Conservation (phyloP, 2,797 vertebrate species). For the Labroides dimidiatus region DNA sequence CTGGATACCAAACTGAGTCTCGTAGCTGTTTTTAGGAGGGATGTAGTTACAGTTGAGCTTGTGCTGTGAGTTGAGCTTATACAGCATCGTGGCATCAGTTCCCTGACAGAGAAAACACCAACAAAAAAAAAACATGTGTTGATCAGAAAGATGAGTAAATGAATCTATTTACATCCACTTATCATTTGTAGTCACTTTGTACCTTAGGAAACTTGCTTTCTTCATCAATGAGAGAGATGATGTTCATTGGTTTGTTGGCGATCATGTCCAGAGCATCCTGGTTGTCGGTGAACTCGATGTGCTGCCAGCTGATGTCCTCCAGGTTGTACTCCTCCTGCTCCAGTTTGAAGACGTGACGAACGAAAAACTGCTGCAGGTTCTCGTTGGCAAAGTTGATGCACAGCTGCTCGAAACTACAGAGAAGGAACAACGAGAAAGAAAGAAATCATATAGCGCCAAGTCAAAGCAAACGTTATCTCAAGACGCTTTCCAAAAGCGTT, state of each 20-base stretch:
- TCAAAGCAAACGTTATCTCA: too few species aligned
- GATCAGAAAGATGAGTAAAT: neutral
- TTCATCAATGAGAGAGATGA: conserved; percentile 98
- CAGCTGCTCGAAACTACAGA: conserved; percentile 93
- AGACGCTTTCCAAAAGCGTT: too few species aligned
- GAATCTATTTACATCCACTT: neutral
- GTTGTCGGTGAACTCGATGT: conserved; percentile 99
- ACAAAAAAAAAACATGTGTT: neutral
- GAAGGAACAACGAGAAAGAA: too few species aligned
- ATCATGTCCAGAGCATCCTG: conserved; percentile 99
- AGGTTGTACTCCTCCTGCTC: conserved; percentile 99
- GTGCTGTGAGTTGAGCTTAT: conserved; percentile 97
- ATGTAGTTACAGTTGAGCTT: conserved; percentile 94
- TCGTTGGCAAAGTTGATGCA: conserved; percentile 99
- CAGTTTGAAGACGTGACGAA: conserved; percentile 97
- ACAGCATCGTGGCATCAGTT: conserved; percentile 94
- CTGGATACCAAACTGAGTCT: conserved; percentile 96
- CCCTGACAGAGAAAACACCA: conserved; percentile 81
- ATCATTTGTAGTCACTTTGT: neutral
- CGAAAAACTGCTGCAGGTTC: conserved; percentile 98
- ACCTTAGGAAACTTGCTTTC: conserved; percentile 99
- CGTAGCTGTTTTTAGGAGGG: conserved; percentile 92
- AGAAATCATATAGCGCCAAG: too few species aligned
- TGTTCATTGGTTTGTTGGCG: conserved; percentile 98
- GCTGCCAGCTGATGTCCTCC: conserved; percentile 98